Evolutionary conservation across 2,113 vertebrate species (phyloP), one percentile per base, ranked within the genome.

Genomic region (Thunnus maccoyii): DNA sequence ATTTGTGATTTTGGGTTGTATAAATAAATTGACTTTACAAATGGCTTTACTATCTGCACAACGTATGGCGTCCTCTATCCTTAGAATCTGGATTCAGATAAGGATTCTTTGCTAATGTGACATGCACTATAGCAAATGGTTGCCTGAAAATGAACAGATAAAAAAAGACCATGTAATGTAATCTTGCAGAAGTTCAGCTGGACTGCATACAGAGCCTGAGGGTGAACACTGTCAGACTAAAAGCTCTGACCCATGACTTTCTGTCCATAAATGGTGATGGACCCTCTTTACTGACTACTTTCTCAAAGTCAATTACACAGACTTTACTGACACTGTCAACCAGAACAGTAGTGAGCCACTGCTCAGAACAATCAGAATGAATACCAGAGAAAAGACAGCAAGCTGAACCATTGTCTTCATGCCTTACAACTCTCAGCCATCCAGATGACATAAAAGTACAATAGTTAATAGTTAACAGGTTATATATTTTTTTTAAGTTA

Each of bases 211-310:
- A 63, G 52, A 74, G 25, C 83, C 77, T 22, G 80, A 82, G 83
- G 89, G 79, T 22, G 77, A 86, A 67, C n/a, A 30, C 74, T 50
- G 79, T 65, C 0, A 63, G 78, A 84, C 36, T 72, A 0, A 63
- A 52, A n/a, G 74, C 79, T 84, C 72, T 88, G 88, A 90, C 73
- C 74, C 82, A 61, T 57, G 68, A 69, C 80, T 67, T n/a, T 86
- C 13, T 57, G 27, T 67, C 91, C 89, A 88, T 92, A 92, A 61
- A 88, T 85, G 86, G 87, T 74, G 41, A 54, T 54, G 30, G 16
- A 46, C 56, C 72, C 18, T 46, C 60, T 74, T 51, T 48, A 55
- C 44, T 66, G 50, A 80, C 46, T 27, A 17, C 46, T 48, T 67
- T 60, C 47, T 25, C 52, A 20, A 55, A 11, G 22, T 41, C 44